These are phyloP conservation scores for Ifrita kowaldi DNA, from an alignment of 2,113 vertebrate species.

Conservation along the genomic window DNA sequence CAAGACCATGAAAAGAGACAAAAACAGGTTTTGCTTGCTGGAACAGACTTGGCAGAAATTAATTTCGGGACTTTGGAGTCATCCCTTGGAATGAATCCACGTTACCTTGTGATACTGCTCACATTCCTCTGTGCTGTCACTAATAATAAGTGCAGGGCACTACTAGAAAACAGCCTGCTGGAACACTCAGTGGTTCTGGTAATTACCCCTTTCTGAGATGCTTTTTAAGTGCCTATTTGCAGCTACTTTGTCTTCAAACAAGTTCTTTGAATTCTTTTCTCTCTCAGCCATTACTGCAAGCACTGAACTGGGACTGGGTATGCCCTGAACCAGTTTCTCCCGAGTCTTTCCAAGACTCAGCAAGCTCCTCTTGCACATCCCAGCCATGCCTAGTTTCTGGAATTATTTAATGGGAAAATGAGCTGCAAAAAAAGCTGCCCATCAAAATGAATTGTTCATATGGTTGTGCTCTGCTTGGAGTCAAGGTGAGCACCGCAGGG, in stretches of 20 bases:
- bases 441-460: not conserved
- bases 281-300: not conserved
- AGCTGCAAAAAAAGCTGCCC: not conserved
- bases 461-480: not conserved
- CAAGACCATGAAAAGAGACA: not conserved
- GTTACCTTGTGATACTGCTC: conserved; percentile 8
- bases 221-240: not conserved
- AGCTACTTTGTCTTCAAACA: not conserved
- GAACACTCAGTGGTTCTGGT: not conserved
- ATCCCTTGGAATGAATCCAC: conserved; percentile 20
- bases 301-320: not conserved
- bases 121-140: not conserved
- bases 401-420: not conserved
- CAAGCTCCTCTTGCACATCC: not conserved
- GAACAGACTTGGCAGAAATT: not conserved
- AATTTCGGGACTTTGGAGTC: not conserved
- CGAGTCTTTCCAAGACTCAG: not conserved
- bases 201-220: not conserved
- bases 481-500: not conserved
- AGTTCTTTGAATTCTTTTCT: not conserved
- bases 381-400: not conserved
- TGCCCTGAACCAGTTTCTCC: not conserved
- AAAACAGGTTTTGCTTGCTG: not conserved
- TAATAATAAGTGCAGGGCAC: not conserved
- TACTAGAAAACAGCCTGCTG: not conserved